These are phyloP conservation scores for Oscheius sp. DNA, from an alignment of 2,888 invertebrate species.

Conservation along the genomic window DNA sequence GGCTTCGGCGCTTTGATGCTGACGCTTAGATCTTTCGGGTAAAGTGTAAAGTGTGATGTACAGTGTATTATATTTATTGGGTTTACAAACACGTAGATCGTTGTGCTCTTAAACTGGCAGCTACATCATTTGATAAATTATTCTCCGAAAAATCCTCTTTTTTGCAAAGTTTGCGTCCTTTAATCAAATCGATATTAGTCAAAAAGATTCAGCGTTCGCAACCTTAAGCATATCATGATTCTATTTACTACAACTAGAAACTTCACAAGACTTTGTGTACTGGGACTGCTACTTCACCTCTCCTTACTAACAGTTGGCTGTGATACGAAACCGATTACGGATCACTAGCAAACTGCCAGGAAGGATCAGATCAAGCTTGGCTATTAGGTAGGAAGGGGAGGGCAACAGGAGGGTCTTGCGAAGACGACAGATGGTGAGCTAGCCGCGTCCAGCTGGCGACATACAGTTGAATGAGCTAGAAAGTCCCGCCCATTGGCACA, in stretches of 20 bases:
- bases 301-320: slow-evolving; percentile 54
- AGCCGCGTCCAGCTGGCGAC: neutral
- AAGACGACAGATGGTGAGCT: neutral
- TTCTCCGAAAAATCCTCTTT: no score
- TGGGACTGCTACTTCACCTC: no score
- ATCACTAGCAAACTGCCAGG: slow-evolving; percentile 48
- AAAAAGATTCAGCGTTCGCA: no score
- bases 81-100: no score
- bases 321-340: slow-evolving; percentile 46
- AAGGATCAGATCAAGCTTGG: neutral
- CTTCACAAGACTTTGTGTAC: neutral
- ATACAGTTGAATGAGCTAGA: slow-evolving; percentile 2
- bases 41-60: no score
- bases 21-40: neutral
- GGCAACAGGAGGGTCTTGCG: neutral
- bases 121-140: no score
- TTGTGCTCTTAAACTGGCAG: no score
- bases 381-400: neutral
- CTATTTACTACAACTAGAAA: neutral
- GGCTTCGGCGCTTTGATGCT: slow-evolving; percentile 11
- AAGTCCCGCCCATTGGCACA: slow-evolving; percentile 11
- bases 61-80: neutral
- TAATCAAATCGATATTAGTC: no score
- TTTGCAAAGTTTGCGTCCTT: no score
- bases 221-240: slow-evolving; percentile 30